These are phyloP conservation scores for Microctonus aethiopoides DNA, from an alignment of 2,888 invertebrate genomes.

Conservation along the genomic window DNA sequence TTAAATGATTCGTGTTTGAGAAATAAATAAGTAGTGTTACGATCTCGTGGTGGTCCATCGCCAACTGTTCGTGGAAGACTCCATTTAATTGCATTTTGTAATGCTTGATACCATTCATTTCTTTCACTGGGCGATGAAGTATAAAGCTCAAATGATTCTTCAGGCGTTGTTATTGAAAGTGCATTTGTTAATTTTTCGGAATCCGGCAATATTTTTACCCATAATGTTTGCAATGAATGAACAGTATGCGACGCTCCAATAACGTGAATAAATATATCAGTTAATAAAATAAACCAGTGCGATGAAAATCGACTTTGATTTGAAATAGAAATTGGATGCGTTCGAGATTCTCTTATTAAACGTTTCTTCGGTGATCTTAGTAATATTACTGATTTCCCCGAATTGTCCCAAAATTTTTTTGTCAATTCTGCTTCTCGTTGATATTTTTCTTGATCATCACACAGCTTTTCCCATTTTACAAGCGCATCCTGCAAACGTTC, in stretches of 20 bases:
- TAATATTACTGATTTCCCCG: slow-evolving; percentile 74
- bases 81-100: slow-evolving; percentile 79
- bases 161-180: slow-evolving; percentile 80
- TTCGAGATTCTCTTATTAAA: slow-evolving; percentile 82
- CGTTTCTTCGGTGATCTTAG: slow-evolving; percentile 76
- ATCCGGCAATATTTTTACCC: slow-evolving; percentile 82
- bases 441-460: slow-evolving; percentile 73
- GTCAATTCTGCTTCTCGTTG: slow-evolving; percentile 77
- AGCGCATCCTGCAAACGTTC: slow-evolving; percentile 72
- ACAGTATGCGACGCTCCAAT: slow-evolving; percentile 75
- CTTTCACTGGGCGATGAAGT: slow-evolving; percentile 78
- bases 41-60: slow-evolving; percentile 76
- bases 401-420: slow-evolving; percentile 79
- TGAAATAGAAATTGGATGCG: slow-evolving; percentile 75
- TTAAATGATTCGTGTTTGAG: slow-evolving; percentile 78
- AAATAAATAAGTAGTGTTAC: slow-evolving; percentile 80
- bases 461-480: slow-evolving; percentile 73
- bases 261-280: slow-evolving; percentile 83
- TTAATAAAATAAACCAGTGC: slow-evolving; percentile 85
- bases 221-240: slow-evolving; percentile 80
- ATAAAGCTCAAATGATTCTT: slow-evolving; percentile 78
- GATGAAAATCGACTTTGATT: slow-evolving; percentile 80
- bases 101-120: slow-evolving; percentile 81
- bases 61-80: slow-evolving; percentile 74
- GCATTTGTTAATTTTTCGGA: slow-evolving; percentile 73